A percentile compares a stretch with the other conserved stretches of the same genome.
phyloP scores from a whole-genome alignment of 2,113 vertebrate genomes.

The Heterochromis multidens region DNA sequence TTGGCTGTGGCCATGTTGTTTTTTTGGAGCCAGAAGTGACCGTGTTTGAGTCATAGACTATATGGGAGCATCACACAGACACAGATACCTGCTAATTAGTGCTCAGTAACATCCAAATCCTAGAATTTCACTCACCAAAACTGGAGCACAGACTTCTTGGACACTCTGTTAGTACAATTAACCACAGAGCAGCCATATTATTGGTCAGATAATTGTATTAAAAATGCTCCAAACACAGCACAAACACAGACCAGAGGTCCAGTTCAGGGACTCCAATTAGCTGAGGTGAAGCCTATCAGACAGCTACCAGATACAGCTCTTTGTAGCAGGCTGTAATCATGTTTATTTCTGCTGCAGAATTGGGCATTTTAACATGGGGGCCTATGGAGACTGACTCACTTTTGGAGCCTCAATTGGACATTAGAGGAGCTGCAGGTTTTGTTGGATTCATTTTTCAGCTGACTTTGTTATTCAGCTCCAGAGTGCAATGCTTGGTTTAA shows the following conservation, averaged over 20 bases:
- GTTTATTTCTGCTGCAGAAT: neutral
- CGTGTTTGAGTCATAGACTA: neutral
- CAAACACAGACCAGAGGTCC: neutral
- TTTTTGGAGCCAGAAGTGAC: neutral
- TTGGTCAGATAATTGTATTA: neutral
- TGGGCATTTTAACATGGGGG: no score
- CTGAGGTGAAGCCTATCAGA: neutral
- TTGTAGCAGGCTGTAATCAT: neutral
- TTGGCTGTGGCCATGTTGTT: neutral
- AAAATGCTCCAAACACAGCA: neutral
- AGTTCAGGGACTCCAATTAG: neutral
- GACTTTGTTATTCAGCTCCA: neutral
- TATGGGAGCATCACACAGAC: neutral
- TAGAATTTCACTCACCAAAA: neutral
- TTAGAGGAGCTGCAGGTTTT: no score
- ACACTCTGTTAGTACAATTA: neutral
- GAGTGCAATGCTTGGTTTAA: neutral
- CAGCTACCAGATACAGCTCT: neutral
- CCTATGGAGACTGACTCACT: no score
- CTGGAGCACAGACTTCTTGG: neutral
- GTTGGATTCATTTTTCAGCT: no score
- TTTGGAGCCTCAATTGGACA: no score
- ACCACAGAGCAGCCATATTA: neutral
- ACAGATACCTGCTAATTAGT: neutral
- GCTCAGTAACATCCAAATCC: neutral